phyloP scores from a whole-genome alignment of 2,888 invertebrate species.

The Sarcophaga carnaria region DNA sequence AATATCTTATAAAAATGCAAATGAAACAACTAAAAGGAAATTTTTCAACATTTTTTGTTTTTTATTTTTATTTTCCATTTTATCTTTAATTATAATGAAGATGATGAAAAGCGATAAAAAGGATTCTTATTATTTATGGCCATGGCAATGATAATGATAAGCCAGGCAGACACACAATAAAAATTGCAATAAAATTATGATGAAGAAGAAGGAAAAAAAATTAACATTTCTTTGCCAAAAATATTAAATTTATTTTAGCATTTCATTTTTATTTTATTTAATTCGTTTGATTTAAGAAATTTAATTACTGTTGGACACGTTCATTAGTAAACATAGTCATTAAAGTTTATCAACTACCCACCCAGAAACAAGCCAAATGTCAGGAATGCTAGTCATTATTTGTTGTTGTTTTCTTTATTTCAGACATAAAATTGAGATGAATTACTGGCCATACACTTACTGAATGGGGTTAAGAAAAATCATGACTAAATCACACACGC shows the following conservation, averaged over 20 bases:
- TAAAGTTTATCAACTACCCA: too few relatives aligned
- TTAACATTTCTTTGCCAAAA: too few relatives aligned
- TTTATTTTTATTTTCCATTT: not conserved
- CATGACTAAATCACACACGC: not conserved
- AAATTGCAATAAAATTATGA: not conserved
- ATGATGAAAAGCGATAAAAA: not conserved
- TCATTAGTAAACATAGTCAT: too few relatives aligned
- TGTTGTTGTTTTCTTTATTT: conserved; percentile 23
- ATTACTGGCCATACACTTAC: not conserved
- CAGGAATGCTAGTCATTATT: not conserved
- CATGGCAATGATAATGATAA: not conserved
- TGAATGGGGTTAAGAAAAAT: not conserved
- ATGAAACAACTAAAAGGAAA: too few relatives aligned
- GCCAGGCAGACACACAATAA: not conserved
- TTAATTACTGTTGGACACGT: too few relatives aligned
- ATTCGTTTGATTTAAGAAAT: not conserved
- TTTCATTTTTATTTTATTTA: not conserved
- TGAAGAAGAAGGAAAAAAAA: not conserved
- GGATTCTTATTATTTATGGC: not conserved
- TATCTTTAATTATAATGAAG: not conserved
- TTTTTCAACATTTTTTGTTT: too few relatives aligned
- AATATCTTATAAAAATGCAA: too few relatives aligned
- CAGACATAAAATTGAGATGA: conserved; percentile 37
- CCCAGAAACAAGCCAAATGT: not conserved
- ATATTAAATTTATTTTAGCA: too few relatives aligned